These are phyloP conservation scores for Drosophila eugracilis DNA, from an alignment of 1,140 invertebrate genomes.

Conservation along the genomic window DNA sequence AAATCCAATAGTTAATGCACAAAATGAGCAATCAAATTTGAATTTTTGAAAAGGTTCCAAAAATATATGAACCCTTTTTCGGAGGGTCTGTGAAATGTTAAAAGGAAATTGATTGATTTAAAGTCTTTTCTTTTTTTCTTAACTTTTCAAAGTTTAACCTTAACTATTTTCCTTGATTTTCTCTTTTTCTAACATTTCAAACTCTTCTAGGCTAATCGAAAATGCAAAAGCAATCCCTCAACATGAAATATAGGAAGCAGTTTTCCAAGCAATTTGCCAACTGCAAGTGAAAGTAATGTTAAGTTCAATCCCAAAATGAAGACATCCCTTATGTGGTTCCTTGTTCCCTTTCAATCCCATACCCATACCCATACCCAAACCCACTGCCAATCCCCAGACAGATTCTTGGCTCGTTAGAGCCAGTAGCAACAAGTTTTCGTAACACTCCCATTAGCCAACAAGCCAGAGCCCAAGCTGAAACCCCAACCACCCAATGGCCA, in stretches of 20 bases:
- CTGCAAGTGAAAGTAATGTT: not conserved
- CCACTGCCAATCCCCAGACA: constrained; percentile 4
- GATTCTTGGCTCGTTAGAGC: constrained; percentile 11
- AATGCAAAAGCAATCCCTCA: no score
- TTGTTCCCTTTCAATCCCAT: not conserved
- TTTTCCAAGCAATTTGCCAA: no score
- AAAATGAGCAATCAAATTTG: constrained; percentile 2
- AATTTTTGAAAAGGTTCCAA: not conserved
- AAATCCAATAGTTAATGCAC: not conserved
- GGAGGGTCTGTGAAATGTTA: no score
- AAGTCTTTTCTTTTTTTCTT: no score
- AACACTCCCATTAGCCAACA: constrained; percentile 7
- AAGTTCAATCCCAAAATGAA: not conserved
- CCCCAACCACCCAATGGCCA: constrained; percentile 6
- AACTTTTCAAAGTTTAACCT: no score
- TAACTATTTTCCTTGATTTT: no score
- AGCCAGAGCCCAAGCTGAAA: not conserved
- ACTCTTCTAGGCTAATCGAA: no score
- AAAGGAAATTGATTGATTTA: no score
- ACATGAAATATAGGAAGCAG: no score
- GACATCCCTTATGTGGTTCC: not conserved
- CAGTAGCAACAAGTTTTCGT: constrained; percentile 20
- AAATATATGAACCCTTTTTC: no score
- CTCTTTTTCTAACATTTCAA: no score
- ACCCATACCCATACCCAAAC: not conserved